Evolutionary conservation across 2,888 invertebrate species (phyloP).

Genomic region (Psylliodes chrysocephalus): DNA sequence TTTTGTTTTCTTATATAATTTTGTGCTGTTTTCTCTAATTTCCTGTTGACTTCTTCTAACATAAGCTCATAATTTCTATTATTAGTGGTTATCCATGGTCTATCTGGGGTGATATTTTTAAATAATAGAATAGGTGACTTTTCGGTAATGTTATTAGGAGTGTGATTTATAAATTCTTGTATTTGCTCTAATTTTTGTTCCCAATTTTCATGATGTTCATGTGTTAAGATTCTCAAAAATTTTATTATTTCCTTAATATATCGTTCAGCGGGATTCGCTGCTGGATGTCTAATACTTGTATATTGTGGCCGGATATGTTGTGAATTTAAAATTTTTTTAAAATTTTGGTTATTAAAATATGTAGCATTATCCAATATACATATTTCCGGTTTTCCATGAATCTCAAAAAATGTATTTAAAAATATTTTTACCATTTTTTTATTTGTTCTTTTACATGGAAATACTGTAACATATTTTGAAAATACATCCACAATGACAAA

Average conservation of each 20-base stretch:
- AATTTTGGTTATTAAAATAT: not conserved
- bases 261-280: constrained; percentile 6
- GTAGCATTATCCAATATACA: not conserved
- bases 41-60: not conserved
- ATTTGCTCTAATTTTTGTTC: not conserved
- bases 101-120: not conserved
- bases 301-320: too few species aligned
- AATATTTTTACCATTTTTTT: too few species aligned
- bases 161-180: not conserved
- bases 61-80: not conserved
- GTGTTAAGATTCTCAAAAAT: not conserved
- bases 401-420: too few species aligned
- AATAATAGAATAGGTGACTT: not conserved
- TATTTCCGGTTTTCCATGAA: not conserved
- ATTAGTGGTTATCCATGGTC: not conserved
- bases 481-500: constrained; percentile 1
- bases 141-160: not conserved
- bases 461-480: constrained; percentile 30
- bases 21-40: not conserved
- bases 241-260: not conserved
- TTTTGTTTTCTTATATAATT: not conserved
- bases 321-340: not conserved
- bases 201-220: not conserved
- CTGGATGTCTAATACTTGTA: not conserved
- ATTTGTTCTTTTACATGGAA: too few species aligned